Base-by-base conservation (phyloP, 2,797 vertebrate genomes). In the Pseudochirops corinnae region DNA sequence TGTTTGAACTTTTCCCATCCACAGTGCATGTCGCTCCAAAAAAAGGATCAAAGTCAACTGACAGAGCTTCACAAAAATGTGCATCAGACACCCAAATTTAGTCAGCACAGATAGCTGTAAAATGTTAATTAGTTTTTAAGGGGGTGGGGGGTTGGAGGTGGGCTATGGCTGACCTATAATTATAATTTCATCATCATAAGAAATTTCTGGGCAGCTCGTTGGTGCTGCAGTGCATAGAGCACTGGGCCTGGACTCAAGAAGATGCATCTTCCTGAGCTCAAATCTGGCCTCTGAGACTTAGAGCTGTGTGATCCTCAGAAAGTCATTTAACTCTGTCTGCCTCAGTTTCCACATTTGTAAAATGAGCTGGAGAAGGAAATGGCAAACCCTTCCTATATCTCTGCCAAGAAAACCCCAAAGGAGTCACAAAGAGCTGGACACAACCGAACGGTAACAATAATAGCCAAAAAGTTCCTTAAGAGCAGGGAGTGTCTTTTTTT, bases 41-140 rank as follows among this genome's bases (percentile, higher is more conserved):
- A 14, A 13, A 1, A 50, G 14, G 13, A 6, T 18, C 92, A 55
- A 53, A 28, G 0, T 46, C 3, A 0, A 11, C 7, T 21, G n/a
- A 87, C 21, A 28, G 4, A 46, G 16, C 33, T 0, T 58, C 31
- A 16, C 53, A 12, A 13, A 11, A 6, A 26, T 18, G 24, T 28
- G 11, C 46, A 26, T 50, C 24, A 12, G 24, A 28, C 2, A 87
- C 1, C 24, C 74, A 46, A 87, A 87, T 24, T 87, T 50, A 50
- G n/a, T 10, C 5, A 3, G 9, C 74, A 87, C 7, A 11, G 21
- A 11, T 11, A 46, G 21, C 16, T 87, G 24, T 87, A 87, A 46
- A 24, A 50, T 26, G 24, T 10, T 50, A 87, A 46, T 87, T 87
- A 10, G 5, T 4, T 87, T 87, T 50, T 82, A 1, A 31, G 13